Evolutionary conservation across 1,140 invertebrate species (phyloP).

Genomic region (Calosoma granatense): DNA sequence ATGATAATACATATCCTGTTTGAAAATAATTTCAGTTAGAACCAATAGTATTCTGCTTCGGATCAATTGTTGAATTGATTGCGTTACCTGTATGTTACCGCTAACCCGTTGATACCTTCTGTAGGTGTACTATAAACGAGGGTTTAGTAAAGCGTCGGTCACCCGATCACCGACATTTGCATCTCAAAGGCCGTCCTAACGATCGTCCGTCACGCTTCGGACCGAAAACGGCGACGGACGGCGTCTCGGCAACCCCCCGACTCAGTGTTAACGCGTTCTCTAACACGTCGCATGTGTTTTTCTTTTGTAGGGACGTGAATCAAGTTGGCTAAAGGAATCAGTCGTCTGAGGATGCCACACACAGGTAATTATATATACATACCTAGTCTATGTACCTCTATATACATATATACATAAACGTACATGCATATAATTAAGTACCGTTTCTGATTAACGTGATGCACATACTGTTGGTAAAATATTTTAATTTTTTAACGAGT

Average conservation of each 20-base stretch:
- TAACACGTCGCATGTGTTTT: background rate
- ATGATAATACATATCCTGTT: too few relatives aligned
- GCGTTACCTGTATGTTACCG: too few relatives aligned
- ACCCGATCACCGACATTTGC: slow-evolving; percentile 14
- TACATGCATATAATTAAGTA: too few relatives aligned
- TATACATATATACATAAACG: background rate
- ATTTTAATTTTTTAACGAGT: too few relatives aligned
- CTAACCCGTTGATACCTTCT: too few relatives aligned
- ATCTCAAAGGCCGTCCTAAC: slow-evolving; percentile 17
- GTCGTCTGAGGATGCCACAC: background rate
- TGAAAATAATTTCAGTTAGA: too few relatives aligned
- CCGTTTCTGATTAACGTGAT: too few relatives aligned
- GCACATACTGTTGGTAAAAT: too few relatives aligned
- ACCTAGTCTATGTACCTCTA: background rate
- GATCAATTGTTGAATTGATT: too few relatives aligned
- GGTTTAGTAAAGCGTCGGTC: too few relatives aligned
- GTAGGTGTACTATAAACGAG: too few relatives aligned
- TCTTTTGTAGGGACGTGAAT: background rate
- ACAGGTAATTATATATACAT: background rate
- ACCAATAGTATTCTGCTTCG: too few relatives aligned
- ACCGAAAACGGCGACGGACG: background rate
- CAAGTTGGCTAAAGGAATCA: background rate
- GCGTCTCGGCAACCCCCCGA: background rate
- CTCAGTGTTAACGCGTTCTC: background rate
- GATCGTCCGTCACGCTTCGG: slow-evolving; percentile 15